phyloP scores from a whole-genome alignment of 2,113 vertebrate genomes.

The Sisor rabdophorus region DNA sequence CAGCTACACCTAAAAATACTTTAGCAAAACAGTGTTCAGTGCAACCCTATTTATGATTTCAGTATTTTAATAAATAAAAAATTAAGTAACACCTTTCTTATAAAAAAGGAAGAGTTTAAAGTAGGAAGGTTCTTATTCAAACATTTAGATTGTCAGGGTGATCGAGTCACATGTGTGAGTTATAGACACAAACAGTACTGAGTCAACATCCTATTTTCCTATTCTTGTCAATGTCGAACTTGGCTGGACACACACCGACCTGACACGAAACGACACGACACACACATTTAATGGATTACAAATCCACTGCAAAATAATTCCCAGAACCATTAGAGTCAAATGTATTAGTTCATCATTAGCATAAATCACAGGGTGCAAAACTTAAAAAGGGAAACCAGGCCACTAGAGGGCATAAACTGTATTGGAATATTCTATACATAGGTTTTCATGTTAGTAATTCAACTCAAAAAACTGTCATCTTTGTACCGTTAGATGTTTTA shows the following conservation, averaged over 20 bases:
- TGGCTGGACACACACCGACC: too few species aligned
- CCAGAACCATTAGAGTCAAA: background rate
- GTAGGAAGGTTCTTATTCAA: background rate
- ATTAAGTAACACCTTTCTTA: background rate
- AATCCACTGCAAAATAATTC: background rate
- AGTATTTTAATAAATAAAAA: background rate
- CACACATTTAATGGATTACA: background rate
- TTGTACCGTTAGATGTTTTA: background rate
- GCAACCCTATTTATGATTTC: background rate
- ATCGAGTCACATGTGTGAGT: background rate
- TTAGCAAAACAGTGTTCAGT: too few species aligned
- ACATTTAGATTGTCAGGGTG: background rate
- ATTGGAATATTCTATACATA: background rate
- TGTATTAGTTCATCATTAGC: too few species aligned
- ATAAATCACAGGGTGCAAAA: too few species aligned
- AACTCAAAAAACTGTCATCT: background rate
- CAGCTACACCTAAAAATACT: too few species aligned
- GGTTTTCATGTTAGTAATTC: background rate
- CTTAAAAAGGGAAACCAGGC: background rate
- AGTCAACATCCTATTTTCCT: conserved; percentile 10
- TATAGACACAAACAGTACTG: background rate
- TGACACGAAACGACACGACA: too few species aligned
- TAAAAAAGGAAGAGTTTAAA: background rate
- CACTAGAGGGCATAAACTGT: background rate
- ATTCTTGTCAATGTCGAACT: background rate